These are phyloP conservation scores for Loripinus fragilis DNA, from an alignment of 2,888 invertebrate genomes.

Conservation along the genomic window DNA sequence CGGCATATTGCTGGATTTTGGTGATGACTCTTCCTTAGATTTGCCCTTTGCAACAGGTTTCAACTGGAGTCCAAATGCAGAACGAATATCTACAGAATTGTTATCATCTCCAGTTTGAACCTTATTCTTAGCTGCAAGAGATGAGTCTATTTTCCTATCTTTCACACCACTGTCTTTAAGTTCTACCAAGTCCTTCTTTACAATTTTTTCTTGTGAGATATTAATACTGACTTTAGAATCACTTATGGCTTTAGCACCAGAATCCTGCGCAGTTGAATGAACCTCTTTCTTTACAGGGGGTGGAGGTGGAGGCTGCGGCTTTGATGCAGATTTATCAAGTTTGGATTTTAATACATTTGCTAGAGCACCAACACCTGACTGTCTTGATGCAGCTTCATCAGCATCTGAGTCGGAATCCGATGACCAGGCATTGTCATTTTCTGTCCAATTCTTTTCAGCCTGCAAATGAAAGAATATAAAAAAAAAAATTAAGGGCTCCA, in stretches of 20 bases:
- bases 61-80: neutral
- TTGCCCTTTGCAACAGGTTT: slow-evolving; percentile 1
- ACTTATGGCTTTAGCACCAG: too few species aligned
- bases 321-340: slow-evolving; percentile 18
- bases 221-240: too few species aligned
- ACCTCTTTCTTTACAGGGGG: neutral
- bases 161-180: neutral
- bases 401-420: neutral
- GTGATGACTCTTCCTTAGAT: neutral
- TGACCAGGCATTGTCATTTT: neutral
- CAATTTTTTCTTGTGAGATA: neutral
- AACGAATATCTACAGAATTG: neutral
- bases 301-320: neutral
- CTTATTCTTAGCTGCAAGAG: neutral
- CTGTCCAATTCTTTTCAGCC: neutral
- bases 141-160: slow-evolving; percentile 19
- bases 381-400: slow-evolving; percentile 20
- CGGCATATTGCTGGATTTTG: slow-evolving; percentile 4
- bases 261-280: too few species aligned
- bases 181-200: slow-evolving; percentile 50
- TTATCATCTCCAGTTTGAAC: neutral
- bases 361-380: slow-evolving; percentile 42
- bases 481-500: too few species aligned
- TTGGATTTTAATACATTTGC: slow-evolving; percentile 55
- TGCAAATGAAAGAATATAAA: neutral